A percentile compares a stretch with the other conserved stretches of the same genome.
Conservation (phyloP, 2,797 vertebrate species). For the Coregonus suidteri region DNA sequence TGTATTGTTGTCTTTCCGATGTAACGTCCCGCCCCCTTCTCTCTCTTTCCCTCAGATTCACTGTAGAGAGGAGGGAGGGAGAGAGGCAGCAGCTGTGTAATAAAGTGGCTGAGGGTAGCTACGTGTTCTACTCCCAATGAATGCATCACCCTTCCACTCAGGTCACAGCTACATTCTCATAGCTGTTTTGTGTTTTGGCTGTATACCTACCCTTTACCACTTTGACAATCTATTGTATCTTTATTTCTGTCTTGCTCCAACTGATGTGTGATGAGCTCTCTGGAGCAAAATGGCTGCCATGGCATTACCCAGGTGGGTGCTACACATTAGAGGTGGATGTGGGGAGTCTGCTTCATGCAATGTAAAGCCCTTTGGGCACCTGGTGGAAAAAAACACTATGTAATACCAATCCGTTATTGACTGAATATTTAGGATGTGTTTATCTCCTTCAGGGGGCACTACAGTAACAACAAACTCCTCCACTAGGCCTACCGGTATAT, state of each 20-base stretch:
- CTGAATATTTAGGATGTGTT: neutral
- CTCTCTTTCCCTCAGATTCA: neutral
- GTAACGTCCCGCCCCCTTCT: neutral
- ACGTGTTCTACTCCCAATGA: neutral
- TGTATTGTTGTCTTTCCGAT: neutral
- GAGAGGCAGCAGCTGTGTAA: neutral
- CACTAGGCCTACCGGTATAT: neutral
- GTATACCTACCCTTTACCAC: too few relatives aligned
- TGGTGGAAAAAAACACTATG: too few relatives aligned
- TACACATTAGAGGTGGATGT: too few relatives aligned
- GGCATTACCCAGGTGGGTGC: too few relatives aligned
- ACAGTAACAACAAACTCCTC: neutral
- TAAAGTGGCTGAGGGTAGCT: neutral
- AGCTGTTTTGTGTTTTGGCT: too few relatives aligned
- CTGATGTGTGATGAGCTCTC: too few relatives aligned
- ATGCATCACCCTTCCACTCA: neutral
- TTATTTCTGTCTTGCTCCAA: too few relatives aligned
- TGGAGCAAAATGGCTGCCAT: too few relatives aligned
- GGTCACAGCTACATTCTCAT: neutral
- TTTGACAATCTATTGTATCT: too few relatives aligned
- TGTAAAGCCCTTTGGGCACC: too few relatives aligned
- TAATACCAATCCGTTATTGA: too few relatives aligned
- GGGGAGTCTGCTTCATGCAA: too few relatives aligned
- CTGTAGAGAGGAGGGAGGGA: neutral
- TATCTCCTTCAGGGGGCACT: constrained; percentile 31